Evolutionary conservation across 2,888 invertebrate genomes (phyloP).

Genomic region (Leptinotarsa haldemani): DNA sequence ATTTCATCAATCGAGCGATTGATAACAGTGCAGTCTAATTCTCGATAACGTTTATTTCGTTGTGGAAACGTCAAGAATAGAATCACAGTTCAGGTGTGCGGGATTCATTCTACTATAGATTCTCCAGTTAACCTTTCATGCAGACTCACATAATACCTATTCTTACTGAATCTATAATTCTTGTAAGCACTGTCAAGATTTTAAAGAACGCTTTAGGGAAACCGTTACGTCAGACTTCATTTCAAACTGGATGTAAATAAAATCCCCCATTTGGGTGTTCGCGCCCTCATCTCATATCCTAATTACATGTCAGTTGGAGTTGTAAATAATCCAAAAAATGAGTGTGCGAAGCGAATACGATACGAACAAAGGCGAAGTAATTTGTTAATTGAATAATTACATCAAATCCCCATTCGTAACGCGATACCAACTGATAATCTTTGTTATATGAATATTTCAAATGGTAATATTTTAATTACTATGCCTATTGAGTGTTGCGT

Average conservation of each 20-base stretch:
- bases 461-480: neutral
- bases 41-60: no score
- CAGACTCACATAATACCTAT: no score
- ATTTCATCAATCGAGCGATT: no score
- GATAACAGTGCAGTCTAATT: no score
- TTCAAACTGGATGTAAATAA: neutral
- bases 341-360: neutral
- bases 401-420: neutral
- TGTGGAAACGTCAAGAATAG: no score
- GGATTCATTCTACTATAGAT: no score
- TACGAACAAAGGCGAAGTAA: neutral
- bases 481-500: neutral
- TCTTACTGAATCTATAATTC: no score
- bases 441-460: neutral
- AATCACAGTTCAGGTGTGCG: no score
- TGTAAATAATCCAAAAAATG: slow-evolving; percentile 11
- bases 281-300: slow-evolving; percentile 1
- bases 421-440: slow-evolving; percentile 1
- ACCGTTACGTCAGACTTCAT: no score
- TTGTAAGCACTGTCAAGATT: no score
- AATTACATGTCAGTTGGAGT: slow-evolving; percentile 2
- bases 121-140: no score
- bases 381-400: slow-evolving; percentile 17
- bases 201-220: no score
- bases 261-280: neutral